These are phyloP conservation scores for Acanthiza pusilla DNA, from an alignment of 2,797 vertebrate genomes.

Conservation along the genomic window DNA sequence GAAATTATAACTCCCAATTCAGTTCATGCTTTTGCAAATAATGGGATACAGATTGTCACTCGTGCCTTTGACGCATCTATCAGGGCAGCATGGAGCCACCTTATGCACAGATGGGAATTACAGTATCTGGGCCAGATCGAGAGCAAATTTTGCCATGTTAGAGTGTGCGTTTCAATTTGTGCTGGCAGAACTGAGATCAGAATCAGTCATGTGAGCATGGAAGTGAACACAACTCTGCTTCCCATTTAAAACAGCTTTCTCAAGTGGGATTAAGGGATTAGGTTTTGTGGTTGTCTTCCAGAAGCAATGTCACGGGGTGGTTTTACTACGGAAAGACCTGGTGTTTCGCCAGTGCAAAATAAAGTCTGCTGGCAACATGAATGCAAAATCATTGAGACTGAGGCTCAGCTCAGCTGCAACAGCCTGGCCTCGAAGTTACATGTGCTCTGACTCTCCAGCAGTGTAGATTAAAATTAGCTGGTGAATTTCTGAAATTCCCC, in stretches of 20 bases:
- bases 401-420: not conserved
- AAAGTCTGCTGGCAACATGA: conserved; percentile 14
- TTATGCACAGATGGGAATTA: not conserved
- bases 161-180: conserved; percentile 40
- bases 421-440: not conserved
- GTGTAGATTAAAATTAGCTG: not conserved
- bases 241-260: conserved; percentile 58
- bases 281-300: conserved; percentile 63
- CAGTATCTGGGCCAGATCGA: not conserved
- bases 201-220: conserved; percentile 46
- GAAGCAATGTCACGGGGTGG: conserved; percentile 47
- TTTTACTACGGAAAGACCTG: conserved; percentile 22
- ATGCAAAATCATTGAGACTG: conserved; percentile 29
- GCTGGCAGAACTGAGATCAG: conserved; percentile 17
- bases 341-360: conserved; percentile 40
- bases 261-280: conserved; percentile 68
- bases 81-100: not conserved
- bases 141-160: conserved; percentile 10
- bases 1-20: not conserved
- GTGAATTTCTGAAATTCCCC: not conserved
- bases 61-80: not conserved
- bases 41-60: not conserved
- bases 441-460: not conserved
- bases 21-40: not conserved
- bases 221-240: conserved; percentile 46